Percentiles rank a stretch among this genome's conserved stretches.
These are phyloP conservation scores for Cosmia trapezina DNA, from an alignment of 2,888 invertebrate species.

Conservation along the genomic window DNA sequence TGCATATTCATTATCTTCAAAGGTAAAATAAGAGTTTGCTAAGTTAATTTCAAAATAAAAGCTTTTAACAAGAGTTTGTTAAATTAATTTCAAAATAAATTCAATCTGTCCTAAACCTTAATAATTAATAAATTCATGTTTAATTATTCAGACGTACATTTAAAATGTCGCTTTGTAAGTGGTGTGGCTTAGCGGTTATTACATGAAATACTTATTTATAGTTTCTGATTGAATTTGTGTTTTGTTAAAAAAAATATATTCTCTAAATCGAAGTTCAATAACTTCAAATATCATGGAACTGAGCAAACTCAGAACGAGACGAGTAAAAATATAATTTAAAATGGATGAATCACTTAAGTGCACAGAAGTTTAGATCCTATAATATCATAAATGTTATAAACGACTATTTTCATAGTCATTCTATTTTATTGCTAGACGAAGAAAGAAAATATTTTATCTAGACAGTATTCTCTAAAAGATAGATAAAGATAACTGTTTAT, in stretches of 20 bases:
- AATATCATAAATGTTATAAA: background rate
- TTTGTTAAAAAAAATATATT: no score
- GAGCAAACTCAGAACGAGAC: background rate
- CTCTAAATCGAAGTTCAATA: background rate
- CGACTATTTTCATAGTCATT: background rate
- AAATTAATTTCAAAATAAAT: background rate
- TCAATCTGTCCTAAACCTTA: background rate
- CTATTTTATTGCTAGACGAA: background rate
- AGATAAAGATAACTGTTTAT: slow-evolving; percentile 5
- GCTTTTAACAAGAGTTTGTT: no score
- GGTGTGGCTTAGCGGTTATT: slow-evolving; percentile 22
- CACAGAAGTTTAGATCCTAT: background rate
- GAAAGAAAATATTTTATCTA: background rate
- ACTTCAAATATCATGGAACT: background rate
- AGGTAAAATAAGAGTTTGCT: no score
- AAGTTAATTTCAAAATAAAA: no score
- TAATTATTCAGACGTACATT: slow-evolving; percentile 20
- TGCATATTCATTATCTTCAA: no score
- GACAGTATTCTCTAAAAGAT: background rate
- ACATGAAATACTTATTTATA: background rate
- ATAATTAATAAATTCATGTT: no score
- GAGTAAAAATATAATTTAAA: no score
- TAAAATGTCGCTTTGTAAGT: background rate
- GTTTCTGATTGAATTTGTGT: background rate
- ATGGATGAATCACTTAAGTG: background rate